These are phyloP conservation scores for Drosophila sproati DNA, from an alignment of 1,140 invertebrate species.

Conservation along the genomic window DNA sequence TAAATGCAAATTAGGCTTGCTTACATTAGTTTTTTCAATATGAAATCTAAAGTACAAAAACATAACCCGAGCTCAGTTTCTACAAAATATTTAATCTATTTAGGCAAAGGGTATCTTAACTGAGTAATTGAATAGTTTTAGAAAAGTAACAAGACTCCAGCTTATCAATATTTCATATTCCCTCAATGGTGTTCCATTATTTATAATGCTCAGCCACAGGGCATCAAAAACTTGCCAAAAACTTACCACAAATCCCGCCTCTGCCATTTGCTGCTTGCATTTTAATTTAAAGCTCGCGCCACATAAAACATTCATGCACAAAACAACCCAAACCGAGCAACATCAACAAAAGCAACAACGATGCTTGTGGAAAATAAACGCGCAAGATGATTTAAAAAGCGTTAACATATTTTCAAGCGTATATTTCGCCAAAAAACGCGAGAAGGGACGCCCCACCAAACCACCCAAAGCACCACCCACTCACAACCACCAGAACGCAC, in stretches of 20 bases:
- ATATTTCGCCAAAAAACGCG: constrained; percentile 20
- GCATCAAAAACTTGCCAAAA: not conserved
- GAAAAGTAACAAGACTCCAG: too few species aligned
- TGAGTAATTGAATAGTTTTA: constrained; percentile 15
- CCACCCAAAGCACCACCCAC: constrained; percentile 4
- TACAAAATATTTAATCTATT: too few species aligned
- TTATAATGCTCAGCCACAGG: constrained; percentile 11
- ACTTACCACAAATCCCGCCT: constrained; percentile 11
- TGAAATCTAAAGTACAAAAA: too few species aligned
- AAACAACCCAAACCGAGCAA: constrained; percentile 13
- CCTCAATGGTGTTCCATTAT: constrained; percentile 24
- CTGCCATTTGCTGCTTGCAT: constrained; percentile 13
- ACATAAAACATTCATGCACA: constrained; percentile 46
- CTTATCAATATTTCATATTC: too few species aligned
- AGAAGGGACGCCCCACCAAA: not conserved
- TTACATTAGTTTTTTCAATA: too few species aligned
- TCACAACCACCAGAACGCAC: constrained; percentile 53
- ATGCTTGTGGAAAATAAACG: constrained; percentile 16
- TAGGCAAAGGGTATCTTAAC: too few species aligned
- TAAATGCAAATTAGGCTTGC: too few species aligned
- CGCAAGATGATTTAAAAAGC: constrained; percentile 74
- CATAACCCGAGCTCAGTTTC: too few species aligned
- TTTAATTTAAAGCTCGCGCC: constrained; percentile 34
- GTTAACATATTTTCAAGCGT: constrained; percentile 74
- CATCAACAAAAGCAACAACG: not conserved